A percentile compares a stretch with the other conserved stretches of the same genome.
phyloP scores from a whole-genome alignment of 2,797 vertebrate species.

The Sebastiscus tertius region DNA sequence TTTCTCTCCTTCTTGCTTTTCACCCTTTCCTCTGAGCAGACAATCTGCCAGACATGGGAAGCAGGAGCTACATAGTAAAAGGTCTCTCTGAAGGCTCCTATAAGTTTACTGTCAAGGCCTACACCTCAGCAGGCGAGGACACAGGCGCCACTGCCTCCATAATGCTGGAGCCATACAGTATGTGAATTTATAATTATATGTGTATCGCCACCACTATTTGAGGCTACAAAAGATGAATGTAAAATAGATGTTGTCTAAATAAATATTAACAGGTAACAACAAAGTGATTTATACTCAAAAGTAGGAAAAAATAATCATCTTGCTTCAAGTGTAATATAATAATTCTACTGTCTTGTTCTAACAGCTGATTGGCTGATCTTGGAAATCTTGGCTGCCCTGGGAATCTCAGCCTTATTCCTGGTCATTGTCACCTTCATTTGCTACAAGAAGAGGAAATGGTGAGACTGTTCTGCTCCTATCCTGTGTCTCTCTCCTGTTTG shows the following conservation, averaged over 20 bases:
- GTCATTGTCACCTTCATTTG: constrained; percentile 87
- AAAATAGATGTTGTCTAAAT: background rate
- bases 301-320: background rate
- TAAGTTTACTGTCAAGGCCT: constrained; percentile 83
- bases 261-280: background rate
- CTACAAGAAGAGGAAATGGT: constrained; percentile 96
- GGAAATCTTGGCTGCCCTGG: constrained; percentile 89
- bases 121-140: constrained; percentile 81
- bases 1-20: background rate
- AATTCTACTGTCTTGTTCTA: background rate
- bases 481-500: background rate
- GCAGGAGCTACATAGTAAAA: constrained; percentile 67
- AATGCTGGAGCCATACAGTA: constrained; percentile 72
- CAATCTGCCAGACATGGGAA: constrained; percentile 62
- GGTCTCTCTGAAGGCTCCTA: constrained; percentile 61
- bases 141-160: constrained; percentile 68
- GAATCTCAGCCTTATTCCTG: constrained; percentile 83
- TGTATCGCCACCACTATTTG: background rate
- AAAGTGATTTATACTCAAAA: background rate
- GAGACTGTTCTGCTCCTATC: constrained; percentile 4
- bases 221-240: background rate
- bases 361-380: constrained; percentile 88
- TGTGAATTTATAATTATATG: constrained; percentile 20
- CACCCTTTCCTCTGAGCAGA: constrained; percentile 47
- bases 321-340: background rate